Evolutionary conservation across 2,797 vertebrate genomes (phyloP), one percentile per base, ranked within the genome.

Genomic region (Apodemus agrarius): DNA sequence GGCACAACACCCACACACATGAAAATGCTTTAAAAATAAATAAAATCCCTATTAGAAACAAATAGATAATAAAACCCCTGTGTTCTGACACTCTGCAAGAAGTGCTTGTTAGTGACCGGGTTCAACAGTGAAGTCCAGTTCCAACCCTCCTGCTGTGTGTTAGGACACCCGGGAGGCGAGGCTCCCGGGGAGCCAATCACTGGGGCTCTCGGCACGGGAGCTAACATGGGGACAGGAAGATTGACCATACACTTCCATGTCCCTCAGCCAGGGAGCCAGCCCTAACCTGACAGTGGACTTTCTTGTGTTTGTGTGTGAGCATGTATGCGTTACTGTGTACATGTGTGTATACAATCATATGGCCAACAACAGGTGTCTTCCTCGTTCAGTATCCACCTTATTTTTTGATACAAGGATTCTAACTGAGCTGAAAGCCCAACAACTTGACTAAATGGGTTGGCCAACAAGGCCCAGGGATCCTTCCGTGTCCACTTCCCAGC

Each of bases 131-230:
- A 34, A 19, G 34, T 59, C 6, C 8, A n/a, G 65, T 31, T 61
- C 26, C 3, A 2, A 2, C 16, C 26, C 29, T 31, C 26, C 0
- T 9, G 31, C 54, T 22, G 54, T 34, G 7, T 29, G 14, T 54
- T 52, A 31, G 40, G 84, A 7, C 57, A n/a, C 19, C 12, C 0
- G 54, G 76, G 3, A 3, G 4, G 12, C 10, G 0, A 6, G 24
- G 37, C 12, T 34, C 12, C 8, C 13, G 13, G 37, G 43, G n/a
- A 22, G 24, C 31, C 17, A 4, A 2, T 52, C 69, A 16, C 26
- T 9, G 10, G 37, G 69, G 31, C 16, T 43, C 29, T 59, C 3
- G 1, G 26, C 3, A 6, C 1, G 0, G 14, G 67, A 57, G 22
- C 40, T 11, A 75, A 34, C 2, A 1, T 19, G 8, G 63, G 59